These are phyloP conservation scores for Drosophila serrata DNA, from an alignment of 1,140 invertebrate species.

Conservation along the genomic window DNA sequence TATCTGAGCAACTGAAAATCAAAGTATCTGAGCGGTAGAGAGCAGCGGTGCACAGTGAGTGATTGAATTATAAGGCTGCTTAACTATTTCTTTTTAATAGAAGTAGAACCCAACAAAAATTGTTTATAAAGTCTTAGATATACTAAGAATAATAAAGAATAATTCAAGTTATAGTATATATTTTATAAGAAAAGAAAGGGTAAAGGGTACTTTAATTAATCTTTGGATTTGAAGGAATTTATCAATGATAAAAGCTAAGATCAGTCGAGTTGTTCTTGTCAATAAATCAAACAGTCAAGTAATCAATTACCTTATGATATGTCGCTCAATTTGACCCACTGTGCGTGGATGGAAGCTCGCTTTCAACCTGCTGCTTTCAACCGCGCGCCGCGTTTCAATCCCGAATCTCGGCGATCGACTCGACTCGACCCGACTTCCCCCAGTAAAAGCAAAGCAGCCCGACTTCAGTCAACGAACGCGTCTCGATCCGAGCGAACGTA, in stretches of 20 bases:
- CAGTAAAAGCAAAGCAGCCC: slow-evolving; percentile 15
- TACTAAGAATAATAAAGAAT: no score
- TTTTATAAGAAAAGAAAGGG: background rate
- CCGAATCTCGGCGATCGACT: slow-evolving; percentile 66
- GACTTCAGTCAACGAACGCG: slow-evolving; percentile 75
- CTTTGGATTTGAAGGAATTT: background rate
- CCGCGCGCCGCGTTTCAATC: slow-evolving; percentile 46
- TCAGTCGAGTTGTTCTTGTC: background rate
- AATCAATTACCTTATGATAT: no score
- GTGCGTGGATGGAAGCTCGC: slow-evolving; percentile 20
- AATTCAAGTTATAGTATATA: background rate
- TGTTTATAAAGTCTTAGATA: background rate
- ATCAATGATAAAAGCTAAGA: background rate
- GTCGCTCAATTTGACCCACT: background rate
- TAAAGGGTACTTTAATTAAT: background rate
- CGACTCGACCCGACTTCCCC: slow-evolving; percentile 15
- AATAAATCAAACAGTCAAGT: background rate
- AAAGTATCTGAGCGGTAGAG: slow-evolving; percentile 11
- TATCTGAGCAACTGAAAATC: background rate
- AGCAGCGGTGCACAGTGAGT: background rate
- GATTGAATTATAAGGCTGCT: background rate
- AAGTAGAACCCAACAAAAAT: background rate
- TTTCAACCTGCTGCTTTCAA: slow-evolving; percentile 77
- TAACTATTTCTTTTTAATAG: background rate
- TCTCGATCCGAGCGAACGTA: slow-evolving; percentile 72